Conservation (phyloP, 1,140 invertebrate species). For the Panagrolaimus sp. region DNA sequence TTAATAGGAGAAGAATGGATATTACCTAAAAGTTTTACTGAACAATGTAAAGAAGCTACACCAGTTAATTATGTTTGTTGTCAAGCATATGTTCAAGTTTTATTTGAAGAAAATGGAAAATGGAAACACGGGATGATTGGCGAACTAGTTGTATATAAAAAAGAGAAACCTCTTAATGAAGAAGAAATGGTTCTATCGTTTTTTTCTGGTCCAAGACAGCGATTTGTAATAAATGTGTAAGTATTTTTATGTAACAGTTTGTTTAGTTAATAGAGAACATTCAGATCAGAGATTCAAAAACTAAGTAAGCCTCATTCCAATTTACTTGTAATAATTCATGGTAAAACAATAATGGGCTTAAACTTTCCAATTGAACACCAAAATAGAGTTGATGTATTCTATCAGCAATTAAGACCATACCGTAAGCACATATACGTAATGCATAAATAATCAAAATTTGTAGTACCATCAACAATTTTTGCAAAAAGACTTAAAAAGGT, state of each 20-base stretch:
- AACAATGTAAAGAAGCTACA: background rate
- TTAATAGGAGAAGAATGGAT: no score
- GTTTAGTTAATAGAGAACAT: background rate
- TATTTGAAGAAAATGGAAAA: background rate
- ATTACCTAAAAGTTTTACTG: no score
- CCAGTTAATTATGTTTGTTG: slow-evolving; percentile 8
- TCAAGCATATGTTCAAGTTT: background rate
- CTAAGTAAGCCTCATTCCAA: background rate
- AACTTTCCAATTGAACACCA: slow-evolving; percentile 1
- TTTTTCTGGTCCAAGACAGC: slow-evolving; percentile 4
- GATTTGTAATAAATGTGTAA: slow-evolving; percentile 9
- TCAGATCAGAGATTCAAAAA: slow-evolving; percentile 9
- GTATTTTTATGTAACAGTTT: background rate
- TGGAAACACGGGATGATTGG: background rate
- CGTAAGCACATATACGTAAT: background rate
- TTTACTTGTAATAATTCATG: background rate
- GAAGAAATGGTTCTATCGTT: slow-evolving; percentile 7
- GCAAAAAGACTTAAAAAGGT: background rate
- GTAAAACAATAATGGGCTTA: slow-evolving; percentile 1
- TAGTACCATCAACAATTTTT: background rate
- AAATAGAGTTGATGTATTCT: slow-evolving; percentile 6
- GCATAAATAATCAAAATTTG: slow-evolving; percentile 1
- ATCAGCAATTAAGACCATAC: background rate
- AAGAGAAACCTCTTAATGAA: background rate
- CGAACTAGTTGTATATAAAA: background rate